phyloP scores from a whole-genome alignment of 1,140 invertebrate species.

The Procambarus virginalis region DNA sequence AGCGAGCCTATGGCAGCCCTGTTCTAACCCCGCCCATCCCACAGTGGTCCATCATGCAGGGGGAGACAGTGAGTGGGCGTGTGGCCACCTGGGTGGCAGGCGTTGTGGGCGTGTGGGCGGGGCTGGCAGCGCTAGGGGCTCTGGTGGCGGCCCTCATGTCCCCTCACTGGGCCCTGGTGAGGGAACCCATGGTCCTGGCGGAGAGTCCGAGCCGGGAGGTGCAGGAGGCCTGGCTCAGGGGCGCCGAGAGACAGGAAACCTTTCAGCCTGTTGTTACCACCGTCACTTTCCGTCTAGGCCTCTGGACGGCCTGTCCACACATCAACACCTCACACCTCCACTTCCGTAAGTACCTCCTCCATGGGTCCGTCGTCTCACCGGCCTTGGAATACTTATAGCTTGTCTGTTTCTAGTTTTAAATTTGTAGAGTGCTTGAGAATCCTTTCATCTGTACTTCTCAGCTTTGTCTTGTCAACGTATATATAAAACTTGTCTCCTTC shows the following conservation, averaged over 20 bases:
- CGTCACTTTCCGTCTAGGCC: constrained; percentile 58
- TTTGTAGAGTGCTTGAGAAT: too few species aligned
- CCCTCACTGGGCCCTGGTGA: constrained; percentile 61
- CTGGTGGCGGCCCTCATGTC: constrained; percentile 59
- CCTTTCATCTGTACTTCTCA: too few species aligned
- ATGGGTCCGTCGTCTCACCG: too few species aligned
- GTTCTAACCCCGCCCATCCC: neutral
- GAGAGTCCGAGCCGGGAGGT: constrained; percentile 26
- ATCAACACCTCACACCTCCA: constrained; percentile 52
- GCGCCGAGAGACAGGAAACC: neutral
- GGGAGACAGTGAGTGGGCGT: constrained; percentile 39
- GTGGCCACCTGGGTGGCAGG: constrained; percentile 59
- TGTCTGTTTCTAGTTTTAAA: too few species aligned
- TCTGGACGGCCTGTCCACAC: constrained; percentile 58
- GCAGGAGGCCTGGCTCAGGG: constrained; percentile 4
- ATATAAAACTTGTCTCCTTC: too few species aligned
- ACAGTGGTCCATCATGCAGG: constrained; percentile 21
- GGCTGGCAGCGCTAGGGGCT: constrained; percentile 52
- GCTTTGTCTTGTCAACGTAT: too few species aligned
- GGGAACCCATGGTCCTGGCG: constrained; percentile 54
- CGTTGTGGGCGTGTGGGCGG: constrained; percentile 62
- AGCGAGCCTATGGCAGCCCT: constrained; percentile 6
- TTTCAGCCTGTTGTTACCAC: constrained; percentile 40
- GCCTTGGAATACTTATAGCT: too few species aligned
- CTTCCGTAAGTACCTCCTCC: constrained; percentile 17